Base-by-base conservation (phyloP, 2,113 vertebrate genomes). In the Orycteropus afer region DNA sequence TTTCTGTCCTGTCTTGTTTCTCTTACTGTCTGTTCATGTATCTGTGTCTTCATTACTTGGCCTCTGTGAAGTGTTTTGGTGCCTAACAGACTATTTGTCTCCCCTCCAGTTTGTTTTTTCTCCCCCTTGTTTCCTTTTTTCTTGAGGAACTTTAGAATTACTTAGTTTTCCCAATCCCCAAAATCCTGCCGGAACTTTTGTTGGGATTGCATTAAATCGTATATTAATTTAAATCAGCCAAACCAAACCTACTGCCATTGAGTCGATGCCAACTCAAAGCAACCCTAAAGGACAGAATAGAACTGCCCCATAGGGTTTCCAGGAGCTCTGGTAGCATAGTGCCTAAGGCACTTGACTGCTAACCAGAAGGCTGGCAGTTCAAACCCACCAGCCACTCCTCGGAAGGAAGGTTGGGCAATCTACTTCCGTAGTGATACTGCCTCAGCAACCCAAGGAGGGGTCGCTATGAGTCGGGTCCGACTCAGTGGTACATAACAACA, bases 21-120 rank as follows among this genome's bases (percentile, higher is more conserved):
- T 89, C 34, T 65, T 63, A 71, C 8, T 89, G 34, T 74, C 37
- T 77, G 55, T 74, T 63, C 27, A 55, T 53, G 29, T 82, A 34
- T 67, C 25, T 69, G 25, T 94, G 32, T 97, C 90, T 84, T 67
- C 83, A 42, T 88, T 91, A 93, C 76, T 88, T 84, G 73, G 93
- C 17, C 32, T 88, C 42, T 69, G 0, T 67, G 40, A 90, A 90
- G 22, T 49, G 49, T 51, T 87, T 94, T 80, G 27, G 10, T 76
- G 51, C 79, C 49, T 84, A 45, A 13, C 53, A 32, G n/a, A 11
- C 29, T 79, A 73, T 23, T 5, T 32, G 74, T 47, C 17, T 2
- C 25, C 17, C 20, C 74, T 77, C 14, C 29, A 74, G 67, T 15
- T 37, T 25, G 29, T 51, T 53, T 86, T 89, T 49, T 73, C n/a